Evolutionary conservation across 1,140 invertebrate species (phyloP).

Genomic region (Drosophila carrolli): DNA sequence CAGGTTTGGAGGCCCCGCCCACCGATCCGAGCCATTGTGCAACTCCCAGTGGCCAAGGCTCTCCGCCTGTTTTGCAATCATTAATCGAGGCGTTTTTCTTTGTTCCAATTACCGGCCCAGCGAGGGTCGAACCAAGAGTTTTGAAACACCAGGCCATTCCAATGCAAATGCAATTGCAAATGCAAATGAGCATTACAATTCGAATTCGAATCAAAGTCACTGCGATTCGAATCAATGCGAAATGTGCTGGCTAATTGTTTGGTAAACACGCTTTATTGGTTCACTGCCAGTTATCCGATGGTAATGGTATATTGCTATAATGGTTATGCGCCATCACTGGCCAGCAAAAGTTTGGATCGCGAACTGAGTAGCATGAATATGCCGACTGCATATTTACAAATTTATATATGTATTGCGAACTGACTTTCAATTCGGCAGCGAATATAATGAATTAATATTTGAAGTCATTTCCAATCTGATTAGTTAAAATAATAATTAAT

Average conservation of each 20-base stretch:
- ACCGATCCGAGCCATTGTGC: constrained; percentile 20
- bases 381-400: too few relatives aligned
- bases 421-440: too few relatives aligned
- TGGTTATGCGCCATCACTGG: constrained; percentile 29
- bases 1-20: constrained; percentile 11
- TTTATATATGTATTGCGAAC: too few relatives aligned
- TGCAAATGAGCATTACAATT: too few relatives aligned
- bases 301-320: constrained; percentile 6
- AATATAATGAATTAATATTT: too few relatives aligned
- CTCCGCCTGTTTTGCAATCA: constrained; percentile 21
- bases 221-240: constrained; percentile 7
- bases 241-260: constrained; percentile 33
- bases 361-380: too few relatives aligned
- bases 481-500: too few relatives aligned
- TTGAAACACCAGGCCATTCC: not conserved
- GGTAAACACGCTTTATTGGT: constrained; percentile 32
- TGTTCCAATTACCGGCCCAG: constrained; percentile 33
- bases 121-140: constrained; percentile 16
- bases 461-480: too few relatives aligned
- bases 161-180: too few relatives aligned
- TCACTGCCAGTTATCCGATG: constrained; percentile 9
- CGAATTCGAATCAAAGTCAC: constrained; percentile 8
- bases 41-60: constrained; percentile 20
- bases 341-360: constrained; percentile 12
- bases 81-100: constrained; percentile 30